Conservation (phyloP, 2,888 invertebrate species). For the Physocephala rufipes region DNA sequence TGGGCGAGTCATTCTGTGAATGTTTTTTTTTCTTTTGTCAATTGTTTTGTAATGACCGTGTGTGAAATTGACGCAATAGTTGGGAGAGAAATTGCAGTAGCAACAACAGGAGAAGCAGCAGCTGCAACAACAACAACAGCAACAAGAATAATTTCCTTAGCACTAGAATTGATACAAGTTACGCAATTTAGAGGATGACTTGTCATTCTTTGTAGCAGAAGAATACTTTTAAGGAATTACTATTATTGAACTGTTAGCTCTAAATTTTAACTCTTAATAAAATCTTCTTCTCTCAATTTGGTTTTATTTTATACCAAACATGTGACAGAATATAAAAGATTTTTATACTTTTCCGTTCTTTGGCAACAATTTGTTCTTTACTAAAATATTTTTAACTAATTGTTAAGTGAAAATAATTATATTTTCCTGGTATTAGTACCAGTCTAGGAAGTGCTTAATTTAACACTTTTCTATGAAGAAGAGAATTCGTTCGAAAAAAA, state of each 20-base stretch:
- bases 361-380: too few species aligned
- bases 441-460: conserved; percentile 8
- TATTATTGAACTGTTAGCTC: too few species aligned
- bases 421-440: background rate
- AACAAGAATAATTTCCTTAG: background rate
- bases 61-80: too few species aligned
- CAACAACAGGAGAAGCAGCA: background rate
- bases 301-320: too few species aligned
- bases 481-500: background rate
- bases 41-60: background rate
- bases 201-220: background rate
- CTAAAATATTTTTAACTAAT: background rate
- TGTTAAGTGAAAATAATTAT: background rate
- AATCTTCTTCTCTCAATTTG: too few species aligned
- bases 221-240: background rate
- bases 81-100: background rate
- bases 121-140: background rate
- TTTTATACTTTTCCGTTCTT: too few species aligned
- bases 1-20: background rate
- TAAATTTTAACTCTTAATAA: too few species aligned
- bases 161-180: too few species aligned
- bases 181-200: background rate
- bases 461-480: background rate
- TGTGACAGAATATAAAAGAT: too few species aligned
- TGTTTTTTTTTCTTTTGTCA: background rate